phyloP scores from a whole-genome alignment of 2,888 invertebrate species.

The Lycaena phlaeas region DNA sequence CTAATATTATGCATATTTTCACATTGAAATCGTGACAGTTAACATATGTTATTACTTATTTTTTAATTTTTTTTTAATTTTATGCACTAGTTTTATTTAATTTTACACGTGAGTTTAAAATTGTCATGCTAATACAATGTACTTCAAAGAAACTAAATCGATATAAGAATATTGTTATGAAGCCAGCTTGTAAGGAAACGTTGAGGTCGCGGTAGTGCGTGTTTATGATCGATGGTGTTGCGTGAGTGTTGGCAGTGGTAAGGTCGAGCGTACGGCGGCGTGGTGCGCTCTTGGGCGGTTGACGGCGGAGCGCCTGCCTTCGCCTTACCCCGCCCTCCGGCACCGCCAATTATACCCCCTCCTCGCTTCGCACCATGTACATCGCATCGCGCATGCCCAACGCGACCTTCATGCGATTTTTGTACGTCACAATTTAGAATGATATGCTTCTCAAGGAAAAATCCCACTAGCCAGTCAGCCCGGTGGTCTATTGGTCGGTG shows the following conservation, averaged over 20 bases:
- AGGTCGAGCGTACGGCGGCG: conserved; percentile 34
- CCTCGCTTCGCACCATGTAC: conserved; percentile 52
- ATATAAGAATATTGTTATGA: conserved; percentile 46
- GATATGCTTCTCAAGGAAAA: conserved; percentile 44
- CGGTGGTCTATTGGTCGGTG: conserved; percentile 31
- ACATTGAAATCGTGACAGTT: too few species aligned
- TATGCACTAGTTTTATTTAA: too few species aligned
- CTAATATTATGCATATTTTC: too few species aligned
- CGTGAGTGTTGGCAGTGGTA: conserved; percentile 41
- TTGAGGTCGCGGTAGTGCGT: conserved; percentile 40
- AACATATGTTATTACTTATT: too few species aligned
- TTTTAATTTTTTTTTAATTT: too few species aligned
- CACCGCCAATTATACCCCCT: conserved; percentile 38
- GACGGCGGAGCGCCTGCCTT: too few species aligned
- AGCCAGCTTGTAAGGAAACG: conserved; percentile 35
- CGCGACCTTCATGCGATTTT: conserved; percentile 40
- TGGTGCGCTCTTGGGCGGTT: conserved; percentile 31
- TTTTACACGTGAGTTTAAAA: too few species aligned
- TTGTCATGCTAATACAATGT: too few species aligned
- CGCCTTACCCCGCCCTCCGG: conserved; percentile 29
- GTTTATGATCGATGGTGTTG: conserved; percentile 54
- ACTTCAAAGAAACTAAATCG: conserved; percentile 25
- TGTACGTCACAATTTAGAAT: conserved; percentile 52
- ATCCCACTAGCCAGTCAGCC: conserved; percentile 37
- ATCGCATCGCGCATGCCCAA: conserved; percentile 53